Evolutionary conservation across 2,797 vertebrate genomes (phyloP), one percentile per base, ranked within the genome.

Genomic region (Chloroceryle inda): DNA sequence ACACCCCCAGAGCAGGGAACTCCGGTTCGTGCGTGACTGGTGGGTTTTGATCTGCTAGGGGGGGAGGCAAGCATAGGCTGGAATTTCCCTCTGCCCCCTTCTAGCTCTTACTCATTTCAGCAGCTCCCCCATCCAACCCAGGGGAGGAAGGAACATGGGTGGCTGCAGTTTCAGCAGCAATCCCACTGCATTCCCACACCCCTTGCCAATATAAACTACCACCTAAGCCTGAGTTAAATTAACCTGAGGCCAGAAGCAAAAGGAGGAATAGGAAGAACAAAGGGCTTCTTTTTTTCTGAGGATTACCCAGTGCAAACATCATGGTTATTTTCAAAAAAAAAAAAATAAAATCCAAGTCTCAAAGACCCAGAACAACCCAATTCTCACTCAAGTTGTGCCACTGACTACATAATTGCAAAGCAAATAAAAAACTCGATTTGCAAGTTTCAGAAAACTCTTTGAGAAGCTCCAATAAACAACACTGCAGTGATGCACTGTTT

Each of bases 131-230:
- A 56, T 63, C 26, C 69, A 71, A 73, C 84, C 56, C 0, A 1
- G 26, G 64, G 33, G 73, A 52, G 61, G 26, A 35, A 77, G 49
- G 59, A 85, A 86, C 0, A 27, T 10, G 52, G 47, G 83, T 52
- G 35, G 66, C 58, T 86, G 69, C 1, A 2, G 75, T 82, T 88
- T 76, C 80, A 86, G 66, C 50, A 75, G 73, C 5, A 24, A 94
- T 90, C 88, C 84, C 84, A 87, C 67, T 79, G 47, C 27, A 80
- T 91, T 91, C 82, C 67, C 87, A 94, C 56, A 74, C 23, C 40
- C 26, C 23, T 59, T 74, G 56, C 61, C 83, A 94, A 82, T 22
- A 87, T 7, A 88, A 83, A 91, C 64, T 44, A 45, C 1, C 0
- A 71, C 50, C 42, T 67, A 56, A 74, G 50, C 81, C 0, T 38